Evolutionary conservation across 2,797 vertebrate genomes (phyloP), one percentile per base, ranked within the genome.

Genomic region (Oreochromis mossambicus): DNA sequence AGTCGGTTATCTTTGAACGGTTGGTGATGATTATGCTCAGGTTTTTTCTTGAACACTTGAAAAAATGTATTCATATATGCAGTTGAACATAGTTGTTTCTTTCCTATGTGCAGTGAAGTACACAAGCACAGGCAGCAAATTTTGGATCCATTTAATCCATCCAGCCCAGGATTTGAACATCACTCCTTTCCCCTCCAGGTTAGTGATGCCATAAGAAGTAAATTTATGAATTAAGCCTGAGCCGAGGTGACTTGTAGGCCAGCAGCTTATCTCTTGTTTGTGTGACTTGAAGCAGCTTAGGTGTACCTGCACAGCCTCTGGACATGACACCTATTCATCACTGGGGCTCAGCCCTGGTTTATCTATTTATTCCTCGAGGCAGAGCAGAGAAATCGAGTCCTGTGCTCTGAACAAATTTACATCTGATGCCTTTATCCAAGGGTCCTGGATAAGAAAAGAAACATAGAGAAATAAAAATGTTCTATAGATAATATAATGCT

Each of bases 311-410:
- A 15, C 79, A 79, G 81, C 83, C 77, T 24, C 73, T 41, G 78
- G 87, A 86, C 82, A 77, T 75, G 86, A 89, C 86, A 81, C 79
- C 79, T 83, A 87, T 89, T 92, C 87, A 89, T 90, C 83, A 82
- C 55, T 6, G 34, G 61, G 54, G 82, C 76, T 83, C 80, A 55
- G 46, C 78, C 61, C 55, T 32, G 63, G 55, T 86, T 78, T 81
- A 76, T 85, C 68, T 86, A 7, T 68, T 85, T 51, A 38, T 58
- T 81, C 19, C 78, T 75, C 1, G 0, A 58, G 82, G 88, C 84
- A 12, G 43, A 79, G 73, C 55, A 52, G 32, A 55, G 1, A 66
- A 41, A 21, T 66, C 6, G 2, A 73, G 66, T 73, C 38, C 14
- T 17, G 6, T 46, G 8, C 41, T 29, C 21, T 3, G 15, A 70